Conservation (phyloP, 2,113 vertebrate species). For the Corythornis vintsioides region DNA sequence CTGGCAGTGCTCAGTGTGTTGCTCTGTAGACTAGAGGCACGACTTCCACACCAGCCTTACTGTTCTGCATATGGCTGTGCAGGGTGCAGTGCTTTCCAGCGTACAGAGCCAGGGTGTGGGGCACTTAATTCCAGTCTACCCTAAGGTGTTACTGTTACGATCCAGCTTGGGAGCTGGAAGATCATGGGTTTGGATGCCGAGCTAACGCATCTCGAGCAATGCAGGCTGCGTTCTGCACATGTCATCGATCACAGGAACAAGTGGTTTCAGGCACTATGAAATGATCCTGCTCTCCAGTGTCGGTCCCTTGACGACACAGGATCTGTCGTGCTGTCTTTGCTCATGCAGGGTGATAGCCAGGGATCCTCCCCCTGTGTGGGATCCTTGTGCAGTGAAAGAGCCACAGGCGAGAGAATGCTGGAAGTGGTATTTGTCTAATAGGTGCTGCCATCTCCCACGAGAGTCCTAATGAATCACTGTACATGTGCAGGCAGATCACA, state of each 20-base stretch:
- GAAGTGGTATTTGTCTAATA: neutral
- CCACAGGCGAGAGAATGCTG: neutral
- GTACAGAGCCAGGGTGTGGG: neutral
- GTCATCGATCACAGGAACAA: neutral
- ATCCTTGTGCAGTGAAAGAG: neutral
- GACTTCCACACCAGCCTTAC: accelerated
- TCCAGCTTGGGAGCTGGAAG: neutral
- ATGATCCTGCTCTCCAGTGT: neutral
- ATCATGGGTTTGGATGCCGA: neutral
- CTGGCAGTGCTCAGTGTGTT: accelerated
- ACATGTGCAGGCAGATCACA: neutral
- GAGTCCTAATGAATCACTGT: neutral
- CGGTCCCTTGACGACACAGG: neutral
- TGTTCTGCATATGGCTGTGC: neutral
- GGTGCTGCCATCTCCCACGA: accelerated
- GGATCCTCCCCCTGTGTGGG: neutral
- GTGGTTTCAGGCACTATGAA: neutral
- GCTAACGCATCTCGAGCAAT: accelerated
- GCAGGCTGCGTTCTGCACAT: neutral
- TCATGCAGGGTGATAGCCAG: neutral
- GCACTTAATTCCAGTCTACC: neutral
- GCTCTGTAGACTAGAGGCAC: neutral
- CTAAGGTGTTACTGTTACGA: neutral
- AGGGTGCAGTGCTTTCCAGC: neutral
- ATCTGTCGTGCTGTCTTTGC: neutral